These are phyloP conservation scores for Muntiacus muntjak DNA, from an alignment of 2,113 vertebrate genomes.

Conservation along the genomic window DNA sequence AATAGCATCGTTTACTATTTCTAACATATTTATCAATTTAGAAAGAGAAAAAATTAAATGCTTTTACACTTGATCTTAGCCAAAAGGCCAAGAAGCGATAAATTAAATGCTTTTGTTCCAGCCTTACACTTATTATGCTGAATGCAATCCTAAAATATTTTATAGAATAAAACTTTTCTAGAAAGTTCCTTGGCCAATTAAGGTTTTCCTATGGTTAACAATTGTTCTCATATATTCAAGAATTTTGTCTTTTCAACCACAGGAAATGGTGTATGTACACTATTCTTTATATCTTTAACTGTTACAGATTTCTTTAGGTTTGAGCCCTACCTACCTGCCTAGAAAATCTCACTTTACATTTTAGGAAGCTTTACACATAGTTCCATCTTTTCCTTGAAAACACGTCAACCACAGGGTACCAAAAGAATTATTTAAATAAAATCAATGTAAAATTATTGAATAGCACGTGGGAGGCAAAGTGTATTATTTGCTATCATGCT, in stretches of 20 bases:
- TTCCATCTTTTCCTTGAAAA: not conserved
- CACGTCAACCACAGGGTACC: not conserved
- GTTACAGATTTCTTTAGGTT: not conserved
- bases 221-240: not conserved
- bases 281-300: not conserved
- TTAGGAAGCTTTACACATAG: not conserved
- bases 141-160: slow-evolving; percentile 25
- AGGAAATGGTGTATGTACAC: not conserved
- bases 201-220: slow-evolving; percentile 7
- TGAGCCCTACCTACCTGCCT: not conserved
- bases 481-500: not conserved
- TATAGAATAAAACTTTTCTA: not conserved
- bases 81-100: not conserved
- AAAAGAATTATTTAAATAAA: slow-evolving; percentile 6
- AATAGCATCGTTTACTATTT: slow-evolving; percentile 41
- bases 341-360: not conserved
- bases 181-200: not conserved
- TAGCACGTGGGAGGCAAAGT: not conserved
- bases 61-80: not conserved
- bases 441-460: not conserved
- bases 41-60: slow-evolving; percentile 48
- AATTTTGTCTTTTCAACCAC: not conserved
- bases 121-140: not conserved
- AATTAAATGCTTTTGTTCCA: slow-evolving; percentile 12
- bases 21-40: slow-evolving; percentile 58